Conservation (phyloP, 2,888 invertebrate species). For the Morpho deidamia region DNA sequence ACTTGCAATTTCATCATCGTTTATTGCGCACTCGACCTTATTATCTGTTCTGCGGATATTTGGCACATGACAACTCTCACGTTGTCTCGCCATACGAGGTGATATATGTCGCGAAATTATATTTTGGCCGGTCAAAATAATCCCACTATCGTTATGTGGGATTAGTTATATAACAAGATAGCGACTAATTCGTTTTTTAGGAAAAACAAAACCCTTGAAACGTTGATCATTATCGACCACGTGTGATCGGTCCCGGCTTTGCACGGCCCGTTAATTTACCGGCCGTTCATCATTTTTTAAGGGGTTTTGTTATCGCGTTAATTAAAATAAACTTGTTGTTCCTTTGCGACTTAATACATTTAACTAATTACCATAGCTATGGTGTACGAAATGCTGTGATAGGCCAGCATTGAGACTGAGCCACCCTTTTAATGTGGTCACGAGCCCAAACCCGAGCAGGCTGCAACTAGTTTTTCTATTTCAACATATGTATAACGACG, state of each 20-base stretch:
- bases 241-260: background rate
- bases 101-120: background rate
- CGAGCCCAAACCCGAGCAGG: no score
- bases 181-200: background rate
- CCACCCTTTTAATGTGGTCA: no score
- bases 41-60: background rate
- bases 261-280: no score
- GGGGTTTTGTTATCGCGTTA: no score
- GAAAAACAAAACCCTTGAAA: constrained; percentile 1
- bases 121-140: background rate
- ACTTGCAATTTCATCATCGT: background rate
- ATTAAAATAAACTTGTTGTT: no score
- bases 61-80: background rate
- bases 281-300: no score
- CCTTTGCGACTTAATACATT: no score
- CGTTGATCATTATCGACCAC: background rate
- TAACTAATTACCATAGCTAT: no score
- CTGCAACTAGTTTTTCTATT: no score
- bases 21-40: background rate
- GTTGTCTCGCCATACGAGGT: background rate
- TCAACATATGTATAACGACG: no score
- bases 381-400: no score
- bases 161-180: background rate
- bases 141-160: background rate
- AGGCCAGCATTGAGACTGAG: no score